Evolutionary conservation across 2,888 invertebrate species (phyloP), one percentile per base, ranked within the genome.

Genomic region (Meloe dianella): DNA sequence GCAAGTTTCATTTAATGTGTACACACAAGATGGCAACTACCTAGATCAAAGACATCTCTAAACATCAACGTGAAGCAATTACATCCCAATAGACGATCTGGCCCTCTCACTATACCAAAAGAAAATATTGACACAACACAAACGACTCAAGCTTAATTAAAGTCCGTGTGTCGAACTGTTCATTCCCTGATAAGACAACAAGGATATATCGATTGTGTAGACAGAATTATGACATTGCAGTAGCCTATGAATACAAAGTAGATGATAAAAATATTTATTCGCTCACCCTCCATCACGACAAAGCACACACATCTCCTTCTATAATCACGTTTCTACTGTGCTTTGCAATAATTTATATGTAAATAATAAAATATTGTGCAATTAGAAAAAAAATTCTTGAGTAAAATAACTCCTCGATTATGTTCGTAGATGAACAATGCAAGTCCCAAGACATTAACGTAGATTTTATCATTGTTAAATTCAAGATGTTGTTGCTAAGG

Each of bases 201-300:
- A 72, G 72, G 74, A 74, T 80, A 24, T 54, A 81, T 80, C 80
- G 81, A 80, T 80, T 82, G 78, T 79, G 79, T 81, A 78, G 77
- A 82, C 79, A 79, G 80, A 82, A 83, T 83, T 84, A 83, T 82
- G 83, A 83, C 82, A 82, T 82, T 78, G 79, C 77, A 75, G 75
- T 80, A 80, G 81, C 81, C 81, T 80, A 82, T 82, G 84, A 83
- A 84, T 84, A 83, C 82, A 82, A 83, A 84, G 83, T 81, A 79
- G 83, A 81, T 81, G 82, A 83, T 83, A 83, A 84, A 83, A 83
- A 83, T 83, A 81, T 83, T 83, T 82, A 83, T 81, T 79, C 80
- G 77, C 71, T 72, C 74, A 73, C 70, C 69, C 75, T 72, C 71
- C 66, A 1, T 54, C 24, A 14, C 38, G 38, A 41, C 38, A 17